phyloP scores from a whole-genome alignment of 2,888 invertebrate species.

The Ischnura elegans region DNA sequence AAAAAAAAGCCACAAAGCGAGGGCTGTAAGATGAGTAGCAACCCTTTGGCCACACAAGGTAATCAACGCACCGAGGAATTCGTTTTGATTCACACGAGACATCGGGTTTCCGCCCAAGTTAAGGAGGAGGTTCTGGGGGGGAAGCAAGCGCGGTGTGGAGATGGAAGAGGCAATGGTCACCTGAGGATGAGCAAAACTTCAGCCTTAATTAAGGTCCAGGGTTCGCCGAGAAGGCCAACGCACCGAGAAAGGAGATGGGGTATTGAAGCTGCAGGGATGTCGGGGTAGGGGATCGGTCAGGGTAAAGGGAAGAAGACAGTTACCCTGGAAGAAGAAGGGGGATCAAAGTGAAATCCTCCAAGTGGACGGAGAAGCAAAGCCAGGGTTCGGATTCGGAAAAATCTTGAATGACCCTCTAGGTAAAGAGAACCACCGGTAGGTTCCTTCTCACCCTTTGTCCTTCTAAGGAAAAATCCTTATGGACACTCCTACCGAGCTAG shows the following conservation, averaged over 20 bases:
- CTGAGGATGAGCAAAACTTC: conserved; percentile 14
- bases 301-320: conserved; percentile 52
- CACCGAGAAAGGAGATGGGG: background rate
- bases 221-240: background rate
- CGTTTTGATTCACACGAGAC: conserved; percentile 63
- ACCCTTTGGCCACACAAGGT: background rate
- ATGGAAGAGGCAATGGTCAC: conserved; percentile 29
- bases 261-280: background rate
- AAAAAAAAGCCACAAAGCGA: background rate
- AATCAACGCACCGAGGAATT: conserved; percentile 54
- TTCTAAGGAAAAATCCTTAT: background rate
- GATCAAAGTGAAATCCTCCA: conserved; percentile 57
- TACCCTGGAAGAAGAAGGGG: background rate
- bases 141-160: background rate
- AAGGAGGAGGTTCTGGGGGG: background rate
- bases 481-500: background rate
- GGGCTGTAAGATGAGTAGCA: conserved; percentile 34
- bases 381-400: conserved; percentile 53
- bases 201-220: conserved; percentile 57
- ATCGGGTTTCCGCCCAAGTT: conserved; percentile 28
- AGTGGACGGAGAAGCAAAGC: conserved; percentile 18
- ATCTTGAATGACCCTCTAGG: background rate
- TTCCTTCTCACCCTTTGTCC: background rate
- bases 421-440: too few species aligned
- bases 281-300: background rate